phyloP scores from a whole-genome alignment of 2,797 vertebrate genomes.

The Octomys mimax region DNA sequence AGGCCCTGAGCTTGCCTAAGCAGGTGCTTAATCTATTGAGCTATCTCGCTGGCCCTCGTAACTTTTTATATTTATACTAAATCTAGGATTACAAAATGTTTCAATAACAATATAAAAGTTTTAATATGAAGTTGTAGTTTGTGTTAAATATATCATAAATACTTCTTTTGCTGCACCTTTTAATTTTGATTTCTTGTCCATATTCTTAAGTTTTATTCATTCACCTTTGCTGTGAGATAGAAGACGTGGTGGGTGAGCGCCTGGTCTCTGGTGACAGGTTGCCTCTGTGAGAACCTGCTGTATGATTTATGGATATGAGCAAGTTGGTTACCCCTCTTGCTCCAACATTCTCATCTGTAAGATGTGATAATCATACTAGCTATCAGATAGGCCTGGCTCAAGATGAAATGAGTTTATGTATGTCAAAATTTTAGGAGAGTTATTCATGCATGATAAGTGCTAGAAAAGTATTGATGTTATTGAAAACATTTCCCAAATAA shows the following conservation, averaged over 20 bases:
- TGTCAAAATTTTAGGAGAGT: background rate
- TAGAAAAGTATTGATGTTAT: background rate
- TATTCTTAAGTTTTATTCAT: background rate
- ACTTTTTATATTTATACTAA: background rate
- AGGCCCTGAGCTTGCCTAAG: too few relatives aligned
- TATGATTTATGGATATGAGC: background rate
- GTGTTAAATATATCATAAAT: background rate
- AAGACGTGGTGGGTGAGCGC: background rate
- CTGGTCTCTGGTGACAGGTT: background rate
- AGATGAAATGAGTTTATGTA: background rate
- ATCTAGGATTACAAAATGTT: background rate
- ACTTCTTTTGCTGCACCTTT: background rate
- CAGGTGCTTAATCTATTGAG: too few relatives aligned
- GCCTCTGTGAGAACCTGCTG: background rate
- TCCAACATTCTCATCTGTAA: background rate
- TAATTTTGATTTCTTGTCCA: background rate
- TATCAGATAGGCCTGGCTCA: background rate
- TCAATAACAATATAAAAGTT: background rate
- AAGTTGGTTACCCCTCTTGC: too few relatives aligned
- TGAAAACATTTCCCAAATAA: background rate
- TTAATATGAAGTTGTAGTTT: background rate
- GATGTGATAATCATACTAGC: background rate
- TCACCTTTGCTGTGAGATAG: background rate
- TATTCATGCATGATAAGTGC: background rate
- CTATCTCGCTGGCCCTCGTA: too few relatives aligned